Evolutionary conservation across 1,140 invertebrate species (phyloP).

Genomic region (Palaemon carinicauda): DNA sequence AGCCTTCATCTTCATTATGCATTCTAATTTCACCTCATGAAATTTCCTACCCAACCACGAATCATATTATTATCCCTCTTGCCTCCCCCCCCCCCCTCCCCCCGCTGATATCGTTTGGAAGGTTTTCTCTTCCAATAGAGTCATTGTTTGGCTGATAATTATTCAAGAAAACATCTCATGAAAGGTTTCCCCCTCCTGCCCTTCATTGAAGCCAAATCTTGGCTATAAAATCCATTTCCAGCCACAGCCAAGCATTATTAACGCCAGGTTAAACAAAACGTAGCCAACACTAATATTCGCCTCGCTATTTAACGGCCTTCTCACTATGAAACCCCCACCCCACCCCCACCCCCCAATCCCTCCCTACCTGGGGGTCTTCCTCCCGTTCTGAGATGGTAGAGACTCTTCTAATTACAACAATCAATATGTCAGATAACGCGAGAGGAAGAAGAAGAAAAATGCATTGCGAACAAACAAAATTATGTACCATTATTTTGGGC

Average conservation of each 20-base stretch:
- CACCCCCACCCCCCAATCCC: neutral
- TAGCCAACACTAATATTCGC: neutral
- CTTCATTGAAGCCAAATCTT: too few species aligned
- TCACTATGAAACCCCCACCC: neutral
- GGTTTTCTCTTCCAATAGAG: neutral
- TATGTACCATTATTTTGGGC: slow-evolving; percentile 48
- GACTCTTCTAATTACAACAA: slow-evolving; percentile 44
- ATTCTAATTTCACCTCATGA: too few species aligned
- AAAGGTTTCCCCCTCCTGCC: too few species aligned
- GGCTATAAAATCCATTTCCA: too few species aligned
- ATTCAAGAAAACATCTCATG: neutral
- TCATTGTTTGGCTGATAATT: neutral
- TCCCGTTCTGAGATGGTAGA: neutral
- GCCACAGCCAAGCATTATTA: too few species aligned
- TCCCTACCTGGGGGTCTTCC: neutral
- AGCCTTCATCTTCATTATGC: too few species aligned
- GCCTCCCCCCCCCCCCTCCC: neutral
- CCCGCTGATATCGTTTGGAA: neutral
- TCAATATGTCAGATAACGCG: slow-evolving; percentile 35
- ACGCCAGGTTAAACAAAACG: too few species aligned
- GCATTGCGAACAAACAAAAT: slow-evolving; percentile 43
- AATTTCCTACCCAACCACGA: too few species aligned
- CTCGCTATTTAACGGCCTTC: neutral
- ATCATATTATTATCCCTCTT: too few species aligned
- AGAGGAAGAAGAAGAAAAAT: neutral